phyloP scores from a whole-genome alignment of 2,113 vertebrate species.

The Zootoca vivipara region DNA sequence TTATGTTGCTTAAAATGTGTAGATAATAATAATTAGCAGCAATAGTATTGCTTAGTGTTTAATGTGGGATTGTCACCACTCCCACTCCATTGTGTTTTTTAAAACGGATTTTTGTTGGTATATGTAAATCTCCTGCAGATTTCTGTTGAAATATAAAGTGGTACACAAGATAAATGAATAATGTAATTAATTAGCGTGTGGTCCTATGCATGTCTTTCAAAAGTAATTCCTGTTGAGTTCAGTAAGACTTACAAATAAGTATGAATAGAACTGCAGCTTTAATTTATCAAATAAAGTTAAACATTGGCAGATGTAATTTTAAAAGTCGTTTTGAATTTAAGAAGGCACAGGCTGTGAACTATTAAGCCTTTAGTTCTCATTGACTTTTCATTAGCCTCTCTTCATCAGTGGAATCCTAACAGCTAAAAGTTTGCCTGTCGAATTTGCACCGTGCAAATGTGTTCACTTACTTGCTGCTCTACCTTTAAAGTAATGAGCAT shows the following conservation, averaged over 20 bases:
- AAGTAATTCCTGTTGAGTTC: not conserved
- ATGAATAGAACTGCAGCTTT: not conserved
- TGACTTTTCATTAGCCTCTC: not conserved
- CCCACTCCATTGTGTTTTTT: too few species aligned
- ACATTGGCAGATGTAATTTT: not conserved
- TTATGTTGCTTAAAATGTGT: too few species aligned
- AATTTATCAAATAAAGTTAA: not conserved
- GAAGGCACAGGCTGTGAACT: not conserved
- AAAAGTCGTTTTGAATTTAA: not conserved
- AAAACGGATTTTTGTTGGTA: too few species aligned
- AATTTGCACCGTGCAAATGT: slow-evolving; percentile 31
- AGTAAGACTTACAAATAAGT: not conserved
- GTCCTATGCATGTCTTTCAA: not conserved
- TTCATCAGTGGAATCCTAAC: not conserved
- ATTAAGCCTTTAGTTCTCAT: not conserved
- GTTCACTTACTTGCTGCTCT: slow-evolving; percentile 42
- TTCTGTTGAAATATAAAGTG: too few species aligned
- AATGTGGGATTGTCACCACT: too few species aligned
- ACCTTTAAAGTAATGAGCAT: slow-evolving; percentile 44
- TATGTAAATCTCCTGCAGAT: too few species aligned
- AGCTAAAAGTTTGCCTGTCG: not conserved
- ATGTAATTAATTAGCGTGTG: not conserved
- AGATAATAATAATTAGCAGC: too few species aligned
- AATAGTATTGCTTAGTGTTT: too few species aligned
- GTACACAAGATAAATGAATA: too few species aligned